Conservation (phyloP, 1,140 invertebrate genomes). For the Drosophila arawakana region DNA sequence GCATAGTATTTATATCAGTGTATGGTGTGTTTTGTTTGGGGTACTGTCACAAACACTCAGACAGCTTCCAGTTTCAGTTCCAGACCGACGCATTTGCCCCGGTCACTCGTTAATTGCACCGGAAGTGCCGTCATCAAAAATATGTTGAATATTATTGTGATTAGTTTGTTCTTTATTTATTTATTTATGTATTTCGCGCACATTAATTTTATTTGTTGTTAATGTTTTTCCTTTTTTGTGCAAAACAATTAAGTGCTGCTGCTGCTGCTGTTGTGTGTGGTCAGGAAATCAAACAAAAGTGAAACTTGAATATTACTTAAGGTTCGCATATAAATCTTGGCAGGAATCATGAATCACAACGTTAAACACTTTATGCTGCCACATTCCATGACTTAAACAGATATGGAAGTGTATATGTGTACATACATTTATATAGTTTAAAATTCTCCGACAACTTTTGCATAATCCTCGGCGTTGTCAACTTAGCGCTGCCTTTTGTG, state of each 20-base stretch:
- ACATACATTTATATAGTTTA: not conserved
- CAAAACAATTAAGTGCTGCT: slow-evolving; percentile 33
- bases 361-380: not conserved
- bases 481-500: slow-evolving; percentile 51
- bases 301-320: slow-evolving; percentile 33
- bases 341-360: slow-evolving; percentile 55
- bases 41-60: slow-evolving; percentile 32
- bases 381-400: not conserved
- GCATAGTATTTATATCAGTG: too few species aligned
- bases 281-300: slow-evolving; percentile 48
- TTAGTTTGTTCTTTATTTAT: slow-evolving; percentile 31
- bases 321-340: slow-evolving; percentile 55
- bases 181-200: slow-evolving; percentile 56
- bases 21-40: not conserved
- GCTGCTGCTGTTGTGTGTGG: slow-evolving; percentile 46
- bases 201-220: slow-evolving; percentile 66
- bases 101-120: slow-evolving; percentile 67
- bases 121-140: slow-evolving; percentile 73
- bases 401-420: not conserved
- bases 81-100: slow-evolving; percentile 52
- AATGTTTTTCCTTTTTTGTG: slow-evolving; percentile 29
- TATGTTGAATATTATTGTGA: slow-evolving; percentile 39
- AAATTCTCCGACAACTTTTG: slow-evolving; percentile 39
- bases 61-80: slow-evolving; percentile 53
- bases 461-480: slow-evolving; percentile 56